phyloP scores from a whole-genome alignment of 2,113 vertebrate genomes.

The Helogale parvula region DNA sequence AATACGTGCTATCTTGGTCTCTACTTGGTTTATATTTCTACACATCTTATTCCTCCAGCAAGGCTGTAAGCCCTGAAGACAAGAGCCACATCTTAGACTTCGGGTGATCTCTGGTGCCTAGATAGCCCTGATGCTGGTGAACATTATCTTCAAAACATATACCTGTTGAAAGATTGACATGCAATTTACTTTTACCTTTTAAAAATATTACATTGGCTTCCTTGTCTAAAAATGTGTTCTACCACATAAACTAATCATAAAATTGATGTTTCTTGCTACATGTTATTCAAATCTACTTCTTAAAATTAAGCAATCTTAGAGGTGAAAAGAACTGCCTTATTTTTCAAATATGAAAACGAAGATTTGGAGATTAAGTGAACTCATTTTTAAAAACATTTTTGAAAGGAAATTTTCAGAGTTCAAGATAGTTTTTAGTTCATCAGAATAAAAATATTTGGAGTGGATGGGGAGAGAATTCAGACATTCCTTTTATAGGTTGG shows the following conservation, averaged over 20 bases:
- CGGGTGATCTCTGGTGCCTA: not conserved
- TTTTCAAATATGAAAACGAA: slow-evolving; percentile 16
- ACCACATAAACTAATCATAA: not conserved
- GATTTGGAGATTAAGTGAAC: not conserved
- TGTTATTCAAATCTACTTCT: not conserved
- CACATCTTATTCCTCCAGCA: not conserved
- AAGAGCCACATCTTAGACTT: not conserved
- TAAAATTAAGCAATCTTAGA: slow-evolving; percentile 16
- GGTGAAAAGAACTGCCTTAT: not conserved
- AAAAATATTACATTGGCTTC: not conserved
- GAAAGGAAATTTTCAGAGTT: not conserved
- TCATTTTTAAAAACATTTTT: not conserved
- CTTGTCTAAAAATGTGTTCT: not conserved
- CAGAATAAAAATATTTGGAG: not conserved
- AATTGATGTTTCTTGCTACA: not conserved
- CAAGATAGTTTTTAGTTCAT: slow-evolving; percentile 49
- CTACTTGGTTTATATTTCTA: not conserved
- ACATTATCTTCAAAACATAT: not conserved
- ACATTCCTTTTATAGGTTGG: not conserved
- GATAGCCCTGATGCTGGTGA: not conserved
- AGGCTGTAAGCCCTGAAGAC: not conserved
- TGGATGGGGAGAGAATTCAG: slow-evolving; percentile 28
- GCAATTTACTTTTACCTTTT: not conserved
- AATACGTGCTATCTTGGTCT: not conserved
- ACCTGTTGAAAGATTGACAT: not conserved